These are phyloP conservation scores for Colaptes auratus DNA, from an alignment of 2,113 vertebrate species.

Conservation along the genomic window DNA sequence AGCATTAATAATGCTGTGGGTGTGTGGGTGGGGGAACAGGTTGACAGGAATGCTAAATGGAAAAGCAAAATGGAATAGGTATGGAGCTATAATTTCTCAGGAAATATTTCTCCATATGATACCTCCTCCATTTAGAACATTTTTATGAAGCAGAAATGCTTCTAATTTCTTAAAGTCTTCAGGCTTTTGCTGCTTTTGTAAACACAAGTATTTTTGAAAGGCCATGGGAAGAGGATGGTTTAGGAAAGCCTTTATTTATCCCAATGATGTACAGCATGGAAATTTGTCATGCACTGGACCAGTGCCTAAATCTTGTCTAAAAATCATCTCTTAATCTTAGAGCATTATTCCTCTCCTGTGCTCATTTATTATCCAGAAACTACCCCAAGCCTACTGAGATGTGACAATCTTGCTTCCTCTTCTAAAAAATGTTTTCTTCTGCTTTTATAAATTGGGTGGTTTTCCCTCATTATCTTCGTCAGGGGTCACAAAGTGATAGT, in stretches of 20 bases:
- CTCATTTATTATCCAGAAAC: background rate
- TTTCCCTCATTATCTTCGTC: background rate
- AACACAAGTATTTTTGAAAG: background rate
- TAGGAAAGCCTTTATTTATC: constrained; percentile 9
- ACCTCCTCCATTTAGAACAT: background rate
- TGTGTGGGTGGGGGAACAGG: constrained; percentile 29
- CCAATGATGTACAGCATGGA: background rate
- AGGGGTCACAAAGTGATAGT: fast-evolving
- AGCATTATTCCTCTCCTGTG: background rate
- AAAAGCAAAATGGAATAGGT: background rate
- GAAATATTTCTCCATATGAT: constrained; percentile 17
- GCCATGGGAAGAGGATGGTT: background rate
- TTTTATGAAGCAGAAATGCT: background rate
- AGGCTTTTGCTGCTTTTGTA: background rate
- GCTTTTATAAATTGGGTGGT: background rate
- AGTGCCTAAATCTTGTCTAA: background rate
- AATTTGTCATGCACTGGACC: background rate
- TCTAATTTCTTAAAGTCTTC: background rate
- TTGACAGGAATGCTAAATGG: background rate
- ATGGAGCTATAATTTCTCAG: constrained; percentile 19
- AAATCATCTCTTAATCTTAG: background rate
- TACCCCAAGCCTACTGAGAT: background rate
- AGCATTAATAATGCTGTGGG: background rate
- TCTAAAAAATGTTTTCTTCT: background rate
- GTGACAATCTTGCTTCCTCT: background rate